Base-by-base conservation (phyloP, 2,797 vertebrate species). In the Darevskia nairensis region DNA sequence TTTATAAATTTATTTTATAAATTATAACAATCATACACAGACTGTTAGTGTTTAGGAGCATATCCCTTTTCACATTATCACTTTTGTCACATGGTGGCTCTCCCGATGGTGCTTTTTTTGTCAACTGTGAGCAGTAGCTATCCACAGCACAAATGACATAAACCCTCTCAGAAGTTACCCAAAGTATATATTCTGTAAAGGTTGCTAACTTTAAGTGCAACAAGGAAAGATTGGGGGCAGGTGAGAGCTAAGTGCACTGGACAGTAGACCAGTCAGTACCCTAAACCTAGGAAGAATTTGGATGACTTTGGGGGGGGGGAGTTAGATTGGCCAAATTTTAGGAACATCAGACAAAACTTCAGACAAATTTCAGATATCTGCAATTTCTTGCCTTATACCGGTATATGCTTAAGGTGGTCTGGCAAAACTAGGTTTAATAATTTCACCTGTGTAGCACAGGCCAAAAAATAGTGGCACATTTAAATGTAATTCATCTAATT, bases 351-450 rank as follows among this genome's bases (percentile, higher is more conserved):
- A 91, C 13, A 55, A 79, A 83, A 2, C 86, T n/a, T 3, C 27
- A 44, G 27, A 39, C 4, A 55, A 55, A 55, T 55, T 55, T 55
- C 50, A 55, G 50, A 4, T 55, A 3, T 55, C 21, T 64, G 17
- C 59, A 19, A 61, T 61, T 23, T 61, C 59, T 19, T 61, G 59
- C 59, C 19, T 61, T 61, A 23, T 35, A 35, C 35, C 35, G 35
- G 35, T 23, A 91, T 91, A 89, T 86, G 50, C 72, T 35, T 85
- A 71, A 90, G 29, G 59, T 86, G 0, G 50, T 81, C 11, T 92
- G 72, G 41, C 15, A 11, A 90, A 91, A 87, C 72, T 69, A 87
- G 41, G 77, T 59, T 35, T 50, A 89, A 32, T 72, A 59, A 55
- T 55, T 55, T 55, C 50, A 55, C 11, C 50, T 55, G 50, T 55